Base-by-base conservation (phyloP, 2,888 invertebrate species). In the Apantesis nais region DNA sequence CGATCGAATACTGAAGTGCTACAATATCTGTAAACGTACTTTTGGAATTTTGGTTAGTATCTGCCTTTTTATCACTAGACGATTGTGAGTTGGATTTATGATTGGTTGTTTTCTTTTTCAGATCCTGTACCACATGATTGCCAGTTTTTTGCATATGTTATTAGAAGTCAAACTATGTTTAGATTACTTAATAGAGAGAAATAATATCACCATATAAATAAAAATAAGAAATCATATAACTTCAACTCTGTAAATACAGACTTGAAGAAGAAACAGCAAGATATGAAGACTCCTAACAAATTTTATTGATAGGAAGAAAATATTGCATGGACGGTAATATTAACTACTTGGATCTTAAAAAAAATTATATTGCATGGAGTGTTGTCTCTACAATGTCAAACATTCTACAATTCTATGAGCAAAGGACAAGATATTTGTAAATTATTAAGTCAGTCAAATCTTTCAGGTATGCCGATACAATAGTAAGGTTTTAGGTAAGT, bases 21-120 rank as follows among this genome's bases (percentile, higher is more conserved):
- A 55, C 55, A 25, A 25, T 25, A 62, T 31, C 19, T 48, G 31
- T 34, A 67, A 67, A 19, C 31, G 48, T n/a, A 34, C 22, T 37
- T 67, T 67, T 48, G 19, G 61, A n/a, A 31, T 62, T n/a, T 48
- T 62, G 67, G 67, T 67, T 34, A 62, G 67, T 55, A 55, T 55
- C 14, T 25, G 25, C 11, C 2, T 25, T n/a, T n/a, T 55, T 25
- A 25, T 14, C 55, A 55, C 3, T 12, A 25, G 12, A 55, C 25
- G 12, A 55, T 9, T 55, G 55, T 25, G 12, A 55, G 25, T 25
- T 55, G 55, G 2, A 14, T 55, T 62, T 16, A 16, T 60, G 25
- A 7, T 16, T 39, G n/a, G 2, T n/a, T n/a, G n/a, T 62, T 25
- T 25, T 41, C 14, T 25, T 62, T 63, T 64, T 64, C 31, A 64